These are phyloP conservation scores for Lethenteron camtschaticum DNA, from an alignment of 2,113 vertebrate species.

Conservation along the genomic window DNA sequence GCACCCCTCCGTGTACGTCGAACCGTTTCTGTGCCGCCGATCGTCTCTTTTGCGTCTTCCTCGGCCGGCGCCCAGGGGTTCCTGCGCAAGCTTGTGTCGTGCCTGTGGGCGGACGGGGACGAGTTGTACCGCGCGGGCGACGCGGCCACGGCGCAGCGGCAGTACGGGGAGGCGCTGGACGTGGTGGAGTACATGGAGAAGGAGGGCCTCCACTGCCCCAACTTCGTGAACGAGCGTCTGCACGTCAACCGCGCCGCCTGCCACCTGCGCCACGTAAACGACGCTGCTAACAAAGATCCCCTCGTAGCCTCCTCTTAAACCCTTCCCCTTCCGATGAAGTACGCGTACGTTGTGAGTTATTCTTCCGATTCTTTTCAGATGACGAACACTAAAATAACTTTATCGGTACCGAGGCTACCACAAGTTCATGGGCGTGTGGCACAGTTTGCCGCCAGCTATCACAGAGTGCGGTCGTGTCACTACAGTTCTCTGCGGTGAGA, in stretches of 20 bases:
- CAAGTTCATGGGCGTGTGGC: too few species aligned
- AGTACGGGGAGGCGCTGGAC: constrained; percentile 69
- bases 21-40: too few species aligned
- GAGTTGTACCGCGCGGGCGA: constrained; percentile 57
- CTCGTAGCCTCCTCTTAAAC: too few species aligned
- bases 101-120: constrained; percentile 79
- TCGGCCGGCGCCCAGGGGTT: constrained; percentile 38
- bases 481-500: too few species aligned
- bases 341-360: too few species aligned
- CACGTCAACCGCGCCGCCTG: constrained; percentile 70
- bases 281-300: neutral
- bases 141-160: constrained; percentile 51
- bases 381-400: too few species aligned
- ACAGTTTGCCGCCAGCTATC: too few species aligned
- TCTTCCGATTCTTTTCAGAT: too few species aligned
- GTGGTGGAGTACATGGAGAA: constrained; percentile 71
- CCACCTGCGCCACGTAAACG: constrained; percentile 30
- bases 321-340: too few species aligned
- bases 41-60: neutral
- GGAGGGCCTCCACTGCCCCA: constrained; percentile 51
- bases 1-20: too few species aligned
- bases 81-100: constrained; percentile 57
- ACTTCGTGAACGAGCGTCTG: constrained; percentile 49
- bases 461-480: too few species aligned
- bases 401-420: too few species aligned